Evolutionary conservation across 2,113 vertebrate genomes (phyloP), one percentile per base, ranked within the genome.

Genomic region (Lepidothrix coronata): DNA sequence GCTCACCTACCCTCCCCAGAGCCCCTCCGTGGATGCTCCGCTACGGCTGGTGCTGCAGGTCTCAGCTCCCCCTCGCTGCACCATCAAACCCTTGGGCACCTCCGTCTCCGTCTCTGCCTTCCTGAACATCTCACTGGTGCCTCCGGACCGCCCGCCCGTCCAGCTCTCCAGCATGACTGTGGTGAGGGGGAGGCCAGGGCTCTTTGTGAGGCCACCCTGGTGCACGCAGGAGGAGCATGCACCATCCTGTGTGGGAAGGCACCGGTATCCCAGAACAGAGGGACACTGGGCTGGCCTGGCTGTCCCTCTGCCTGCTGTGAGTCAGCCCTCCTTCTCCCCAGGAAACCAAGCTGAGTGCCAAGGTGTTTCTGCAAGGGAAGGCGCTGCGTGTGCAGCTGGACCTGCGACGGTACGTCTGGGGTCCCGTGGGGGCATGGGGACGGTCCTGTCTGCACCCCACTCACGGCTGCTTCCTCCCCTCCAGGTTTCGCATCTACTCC

Each of bases 401-500:
- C 92, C 98, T 99, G 41, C 98, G 98, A 94, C 99, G 98, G 99
- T 99, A 98, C 0, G 23, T 37, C 35, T 6, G 39, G 25, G 9
- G 22, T 25, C 24, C 44, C 2, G 6, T 9, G 43, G 27, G 72
- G 72, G 8, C 7, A 28, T 6, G 37, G 2, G 57, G 51, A 21
- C 2, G 15, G 49, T 24, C 7, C 68, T 70, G 37, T 48, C 23
- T 0, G 2, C 2, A 2, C 54, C n/a, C 33, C 0, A 10, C 58
- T 89, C 49, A 89, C 1, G 1, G 9, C 55, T 10, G 2, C n/a
- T 49, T 52, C 58, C 41, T 41, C 30, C 27, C 27, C 49, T 37
- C 3, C 96, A 99, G 99, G 96, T 99, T 99, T 95, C 99, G 99
- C 88, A 99, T 99, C 93, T 99, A 98, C 95, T 99, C 99, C 24